Evolutionary conservation across 2,888 invertebrate species (phyloP).

Genomic region (Zelleria hepariella): DNA sequence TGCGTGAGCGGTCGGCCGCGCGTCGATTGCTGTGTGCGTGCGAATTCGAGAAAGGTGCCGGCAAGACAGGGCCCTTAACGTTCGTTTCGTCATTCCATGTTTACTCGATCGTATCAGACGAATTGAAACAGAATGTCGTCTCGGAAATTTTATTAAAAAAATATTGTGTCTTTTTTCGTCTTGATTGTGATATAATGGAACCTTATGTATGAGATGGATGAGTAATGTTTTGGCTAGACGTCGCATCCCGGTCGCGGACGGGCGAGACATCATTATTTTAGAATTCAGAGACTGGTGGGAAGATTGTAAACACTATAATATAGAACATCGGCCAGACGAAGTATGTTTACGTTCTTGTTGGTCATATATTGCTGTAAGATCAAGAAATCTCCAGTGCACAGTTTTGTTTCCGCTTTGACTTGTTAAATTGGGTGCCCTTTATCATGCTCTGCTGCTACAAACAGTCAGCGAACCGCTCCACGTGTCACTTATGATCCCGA

Average conservation of each 20-base stretch:
- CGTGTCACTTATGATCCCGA: too few relatives aligned
- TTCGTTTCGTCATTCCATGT: too few relatives aligned
- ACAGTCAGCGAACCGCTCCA: neutral
- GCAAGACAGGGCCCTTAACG: too few relatives aligned
- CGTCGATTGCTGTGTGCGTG: too few relatives aligned
- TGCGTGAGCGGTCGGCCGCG: too few relatives aligned
- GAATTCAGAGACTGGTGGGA: slow-evolving; percentile 51
- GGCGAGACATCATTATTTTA: slow-evolving; percentile 58
- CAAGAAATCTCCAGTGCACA: too few relatives aligned
- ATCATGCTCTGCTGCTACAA: neutral
- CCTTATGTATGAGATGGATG: too few relatives aligned
- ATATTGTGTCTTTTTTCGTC: slow-evolving; percentile 7
- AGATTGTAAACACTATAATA: slow-evolving; percentile 2
- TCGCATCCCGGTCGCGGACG: slow-evolving; percentile 27
- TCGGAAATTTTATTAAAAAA: slow-evolving; percentile 3
- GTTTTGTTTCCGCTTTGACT: neutral
- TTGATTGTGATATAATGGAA: slow-evolving; percentile 1
- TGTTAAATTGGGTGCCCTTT: neutral
- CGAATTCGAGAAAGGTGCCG: too few relatives aligned
- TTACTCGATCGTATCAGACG: neutral
- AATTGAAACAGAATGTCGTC: neutral
- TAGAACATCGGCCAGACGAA: neutral
- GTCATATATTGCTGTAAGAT: too few relatives aligned
- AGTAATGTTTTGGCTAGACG: slow-evolving; percentile 55
- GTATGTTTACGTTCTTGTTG: neutral